Base-by-base conservation (phyloP, 2,113 vertebrate species). In the Amphiprion ocellaris region DNA sequence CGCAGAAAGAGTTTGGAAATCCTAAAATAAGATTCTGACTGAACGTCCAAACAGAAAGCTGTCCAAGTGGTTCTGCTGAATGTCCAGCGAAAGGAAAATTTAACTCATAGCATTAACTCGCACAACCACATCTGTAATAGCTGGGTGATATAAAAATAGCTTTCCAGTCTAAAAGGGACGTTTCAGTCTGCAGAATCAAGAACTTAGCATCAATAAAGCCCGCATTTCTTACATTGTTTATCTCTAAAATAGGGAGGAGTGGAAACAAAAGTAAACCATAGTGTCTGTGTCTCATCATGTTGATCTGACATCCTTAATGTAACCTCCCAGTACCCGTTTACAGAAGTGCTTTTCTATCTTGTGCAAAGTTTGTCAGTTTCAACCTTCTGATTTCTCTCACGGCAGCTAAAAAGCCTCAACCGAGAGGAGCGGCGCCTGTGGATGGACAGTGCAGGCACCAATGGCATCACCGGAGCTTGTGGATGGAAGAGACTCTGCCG, bases 401-500 rank as follows among this genome's bases (percentile, higher is more conserved):
- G 33, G 76, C 80, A 89, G 81, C 5, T 67, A 41, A 47, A 66
- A 69, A 62, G 59, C 49, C 46, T 74, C 53, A 80, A 19, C 47
- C 74, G 70, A 83, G 49, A 76, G 81, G 30, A 80, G 63, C 11
- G 21, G 68, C 69, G 76, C 50, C 77, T 74, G 81, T 90, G 89
- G 78, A 82, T 89, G 87, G 88, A 86, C 81, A 83, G 68, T 56
- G 78, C 69, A 79, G 74, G 81, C 70, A 83, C 52, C 84, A 50
- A 95, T 79, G 68, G 90, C 91, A 53, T 91, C 87, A 10, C 62
- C 84, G 41, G 86, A 94, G 79, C 74, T 81, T 19, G 74, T 90
- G 79, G 86, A 78, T 70, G 90, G 83, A 92, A 85, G 95, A 94
- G 96, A 94, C 91, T 85, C 94, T 68, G 91, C 95, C 87, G 86